Base-by-base conservation (phyloP, 2,797 vertebrate genomes). In the Saguinus oedipus region DNA sequence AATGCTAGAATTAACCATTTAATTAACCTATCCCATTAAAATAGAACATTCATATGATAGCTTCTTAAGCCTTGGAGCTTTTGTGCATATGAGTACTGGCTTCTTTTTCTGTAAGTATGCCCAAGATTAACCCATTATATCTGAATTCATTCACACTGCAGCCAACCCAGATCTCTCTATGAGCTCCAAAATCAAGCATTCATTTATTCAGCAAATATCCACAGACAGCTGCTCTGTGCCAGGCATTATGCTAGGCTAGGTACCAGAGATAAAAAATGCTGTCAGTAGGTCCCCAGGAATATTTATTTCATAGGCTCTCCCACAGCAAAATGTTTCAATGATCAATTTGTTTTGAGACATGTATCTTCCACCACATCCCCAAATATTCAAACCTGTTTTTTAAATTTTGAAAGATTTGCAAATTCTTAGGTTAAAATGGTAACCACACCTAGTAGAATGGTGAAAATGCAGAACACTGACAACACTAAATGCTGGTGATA, bases 1-100 rank as follows among this genome's bases (percentile, higher is more conserved):
- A 82, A 76, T 87, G n/a, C 24, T 89, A 83, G n/a, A 97, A 88
- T 92, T 93, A 96, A 97, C 78, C 80, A 94, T 97, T 93, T 96
- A 90, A 85, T 92, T 92, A 82, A 90, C 24, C 0, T 20, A 44
- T 79, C 81, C n/a, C 91, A 68, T 80, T 95, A 68, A 70, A 81
- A 83, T 8, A 82, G 33, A 88, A 55, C 39, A 95, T 61, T 79
- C 36, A 50, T 36, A 64, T 64, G 57, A 97, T 12, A 79, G 57
- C 6, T 92, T 87, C 12, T 87, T 81, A 93, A 96, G 81, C 1
- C 5, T 79, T 44, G n/a, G 5, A 19, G 39, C 30, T 82, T 95
- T 81, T 17, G 50, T 92, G 15, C 3, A 36, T 70, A 5, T 59
- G n/a, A 61, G 1, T 75, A 22, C 46, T 91, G 30, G 33, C 70